These are phyloP conservation scores for Ceriagrion tenellum DNA, from an alignment of 2,888 invertebrate species.

Conservation along the genomic window DNA sequence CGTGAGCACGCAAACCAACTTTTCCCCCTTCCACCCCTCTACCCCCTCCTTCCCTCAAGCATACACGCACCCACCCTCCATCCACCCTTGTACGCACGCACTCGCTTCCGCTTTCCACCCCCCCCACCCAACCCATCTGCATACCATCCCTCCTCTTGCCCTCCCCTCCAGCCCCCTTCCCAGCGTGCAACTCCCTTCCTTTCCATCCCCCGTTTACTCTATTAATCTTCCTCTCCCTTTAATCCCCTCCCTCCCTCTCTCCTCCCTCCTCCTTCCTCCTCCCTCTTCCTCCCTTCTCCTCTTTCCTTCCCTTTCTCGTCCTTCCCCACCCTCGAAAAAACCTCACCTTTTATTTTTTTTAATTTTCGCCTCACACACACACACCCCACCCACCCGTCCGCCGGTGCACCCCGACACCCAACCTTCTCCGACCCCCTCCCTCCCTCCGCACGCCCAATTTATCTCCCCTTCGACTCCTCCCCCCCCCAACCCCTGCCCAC, in stretches of 20 bases:
- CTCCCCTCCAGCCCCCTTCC: background rate
- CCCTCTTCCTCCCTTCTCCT: background rate
- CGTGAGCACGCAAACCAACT: background rate
- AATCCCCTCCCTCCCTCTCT: background rate
- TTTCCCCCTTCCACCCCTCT: background rate
- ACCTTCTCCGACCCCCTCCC: background rate
- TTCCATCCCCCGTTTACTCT: background rate
- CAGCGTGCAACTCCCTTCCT: background rate
- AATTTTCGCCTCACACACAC: background rate
- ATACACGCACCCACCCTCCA: background rate
- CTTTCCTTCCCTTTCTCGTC: background rate
- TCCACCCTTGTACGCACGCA: background rate
- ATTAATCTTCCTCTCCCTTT: background rate
- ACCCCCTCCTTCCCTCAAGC: background rate
- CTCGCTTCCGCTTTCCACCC: too few species aligned
- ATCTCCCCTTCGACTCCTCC: slow-evolving; percentile 26
- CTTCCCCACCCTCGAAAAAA: background rate
- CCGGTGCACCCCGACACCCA: background rate
- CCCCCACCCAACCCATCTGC: too few species aligned
- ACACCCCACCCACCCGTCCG: background rate
- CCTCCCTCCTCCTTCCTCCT: background rate
- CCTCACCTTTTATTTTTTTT: background rate
- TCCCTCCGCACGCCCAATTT: slow-evolving; percentile 28
- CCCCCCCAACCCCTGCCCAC: background rate
- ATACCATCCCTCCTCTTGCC: background rate